Evolutionary conservation across 2,888 invertebrate genomes (phyloP).

Genomic region (Minunthozetes semirufus): DNA sequence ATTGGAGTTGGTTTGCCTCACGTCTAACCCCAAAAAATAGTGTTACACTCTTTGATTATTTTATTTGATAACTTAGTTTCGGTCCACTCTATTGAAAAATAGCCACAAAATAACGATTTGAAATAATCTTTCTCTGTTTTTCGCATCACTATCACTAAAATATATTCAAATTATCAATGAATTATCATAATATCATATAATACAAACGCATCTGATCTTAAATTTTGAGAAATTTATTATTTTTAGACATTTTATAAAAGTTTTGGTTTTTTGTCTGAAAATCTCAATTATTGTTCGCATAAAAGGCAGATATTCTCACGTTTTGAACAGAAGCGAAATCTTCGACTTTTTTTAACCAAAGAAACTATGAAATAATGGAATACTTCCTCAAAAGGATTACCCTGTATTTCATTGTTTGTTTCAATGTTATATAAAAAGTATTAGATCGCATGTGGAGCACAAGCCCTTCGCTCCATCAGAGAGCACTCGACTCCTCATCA

Average conservation of each 20-base stretch:
- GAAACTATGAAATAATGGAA: neutral
- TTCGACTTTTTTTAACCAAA: neutral
- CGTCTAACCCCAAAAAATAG: constrained; percentile 18
- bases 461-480: neutral
- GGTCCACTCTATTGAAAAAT: neutral
- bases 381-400: constrained; percentile 11
- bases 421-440: neutral
- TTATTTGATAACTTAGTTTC: neutral
- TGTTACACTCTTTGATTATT: neutral
- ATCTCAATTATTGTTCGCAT: neutral
- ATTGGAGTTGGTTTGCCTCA: constrained; percentile 10
- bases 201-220: neutral
- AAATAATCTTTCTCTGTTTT: neutral
- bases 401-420: neutral
- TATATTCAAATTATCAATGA: neutral
- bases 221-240: neutral
- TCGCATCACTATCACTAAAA: neutral
- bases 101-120: neutral
- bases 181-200: no score
- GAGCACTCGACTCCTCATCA: neutral
- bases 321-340: constrained; percentile 16
- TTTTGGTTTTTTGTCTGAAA: neutral
- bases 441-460: neutral
- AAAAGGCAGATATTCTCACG: constrained; percentile 12
- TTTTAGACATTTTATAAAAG: neutral